Evolutionary conservation across 2,888 invertebrate genomes (phyloP), one percentile per base, ranked within the genome.

Genomic region (Pammene fasciana): DNA sequence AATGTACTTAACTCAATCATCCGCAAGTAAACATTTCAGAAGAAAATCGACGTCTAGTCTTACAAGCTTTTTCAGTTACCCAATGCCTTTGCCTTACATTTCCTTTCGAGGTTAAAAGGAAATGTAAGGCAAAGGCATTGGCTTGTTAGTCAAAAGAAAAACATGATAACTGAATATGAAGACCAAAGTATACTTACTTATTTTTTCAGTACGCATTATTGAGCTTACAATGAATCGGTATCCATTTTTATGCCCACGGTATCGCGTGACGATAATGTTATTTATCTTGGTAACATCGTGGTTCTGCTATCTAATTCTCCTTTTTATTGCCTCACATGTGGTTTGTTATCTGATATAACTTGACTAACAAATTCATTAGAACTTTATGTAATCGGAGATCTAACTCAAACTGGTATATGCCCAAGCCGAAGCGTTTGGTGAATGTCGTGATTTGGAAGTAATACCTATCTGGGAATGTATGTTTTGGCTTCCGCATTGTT

Each of bases 201-300:
- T 18, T 52, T 62, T 5, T 52, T 52, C n/a, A 18, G 10, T 18
- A 18, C 26, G 34, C 55, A 62, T 68, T 56, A 56, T 68, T 54
- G 36, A 56, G 68, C 59, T n/a, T 45, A 65, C 65, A 52, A 65
- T 54, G 65, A 70, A 54, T 54, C 18, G 41, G 48, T 34, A 57
- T 64, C 57, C 57, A 55, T 70, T 65, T 65, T 65, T 65, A 54
- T 65, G 65, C 54, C 70, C n/a, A 16, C 16, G 60, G 65, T 65
- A 70, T 70, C 16, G 70, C 70, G 70, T 70, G 70, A 70, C 70
- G 65, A 55, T 65, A 65, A 60, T 70, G 65, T 60, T 70, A 65
- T 70, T 70, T 65, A 55, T 70, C 70, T 70, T 70, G 65, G 60
- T 65, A 65, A 65, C 46, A 68, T 67, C 59, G 65, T 46, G 62